Evolutionary conservation across 2,797 vertebrate species (phyloP).

Genomic region (Coracias cyanogaster): DNA sequence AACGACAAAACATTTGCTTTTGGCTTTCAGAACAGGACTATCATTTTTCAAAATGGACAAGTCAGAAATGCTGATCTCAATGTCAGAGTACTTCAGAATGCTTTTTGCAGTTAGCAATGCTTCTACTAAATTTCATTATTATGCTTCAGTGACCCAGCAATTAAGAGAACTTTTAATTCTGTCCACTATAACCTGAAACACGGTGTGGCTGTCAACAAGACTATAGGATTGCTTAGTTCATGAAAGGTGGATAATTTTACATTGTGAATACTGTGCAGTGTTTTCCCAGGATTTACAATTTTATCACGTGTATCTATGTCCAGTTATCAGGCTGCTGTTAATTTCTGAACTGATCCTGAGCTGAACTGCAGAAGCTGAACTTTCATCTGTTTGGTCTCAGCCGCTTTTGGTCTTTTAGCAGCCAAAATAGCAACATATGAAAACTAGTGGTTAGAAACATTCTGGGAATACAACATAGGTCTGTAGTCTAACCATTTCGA

Average conservation of each 20-base stretch:
- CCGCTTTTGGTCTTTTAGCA: background rate
- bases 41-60: conserved; percentile 50
- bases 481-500: background rate
- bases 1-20: conserved; percentile 43
- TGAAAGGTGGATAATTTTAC: background rate
- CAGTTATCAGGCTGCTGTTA: background rate
- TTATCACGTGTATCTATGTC: background rate
- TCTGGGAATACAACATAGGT: background rate
- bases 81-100: background rate
- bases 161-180: conserved; percentile 5
- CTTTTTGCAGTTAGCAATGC: background rate
- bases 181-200: background rate
- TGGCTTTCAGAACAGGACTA: background rate
- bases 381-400: background rate
- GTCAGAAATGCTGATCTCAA: background rate
- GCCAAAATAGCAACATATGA: background rate
- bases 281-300: background rate
- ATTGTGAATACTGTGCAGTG: background rate
- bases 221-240: background rate
- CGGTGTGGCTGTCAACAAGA: background rate
- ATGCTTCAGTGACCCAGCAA: background rate
- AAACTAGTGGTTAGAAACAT: background rate
- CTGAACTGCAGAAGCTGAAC: background rate
- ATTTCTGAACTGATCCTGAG: conserved; percentile 33
- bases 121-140: background rate